Conservation (phyloP, 1,140 invertebrate genomes). For the Trialeurodes vaporariorum region DNA sequence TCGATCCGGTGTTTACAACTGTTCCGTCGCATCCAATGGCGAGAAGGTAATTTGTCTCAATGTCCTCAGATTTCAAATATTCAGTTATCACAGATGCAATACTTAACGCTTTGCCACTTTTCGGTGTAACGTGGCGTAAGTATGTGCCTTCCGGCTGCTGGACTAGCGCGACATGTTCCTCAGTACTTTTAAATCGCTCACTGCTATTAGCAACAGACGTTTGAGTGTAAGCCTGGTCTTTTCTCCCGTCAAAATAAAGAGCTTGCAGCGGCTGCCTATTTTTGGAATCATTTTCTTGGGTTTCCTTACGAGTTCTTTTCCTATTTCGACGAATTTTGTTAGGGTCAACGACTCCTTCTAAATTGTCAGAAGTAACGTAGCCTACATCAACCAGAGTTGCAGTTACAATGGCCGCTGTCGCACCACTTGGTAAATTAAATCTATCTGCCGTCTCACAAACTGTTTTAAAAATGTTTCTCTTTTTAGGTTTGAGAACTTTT, state of each 20-base stretch:
- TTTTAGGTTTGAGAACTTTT: not conserved
- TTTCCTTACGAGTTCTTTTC: not conserved
- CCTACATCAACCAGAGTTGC: not conserved
- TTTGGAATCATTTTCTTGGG: not conserved
- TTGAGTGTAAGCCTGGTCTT: not conserved
- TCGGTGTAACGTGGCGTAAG: not conserved
- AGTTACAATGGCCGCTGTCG: no score
- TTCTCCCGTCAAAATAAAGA: not conserved
- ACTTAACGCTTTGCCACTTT: not conserved
- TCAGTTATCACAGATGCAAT: not conserved
- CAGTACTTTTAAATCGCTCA: not conserved
- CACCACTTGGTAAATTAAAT: no score
- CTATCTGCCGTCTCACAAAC: no score
- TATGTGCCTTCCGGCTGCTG: not conserved
- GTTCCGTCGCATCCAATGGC: slow-evolving; percentile 1
- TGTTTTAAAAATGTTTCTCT: not conserved
- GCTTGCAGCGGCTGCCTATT: not conserved
- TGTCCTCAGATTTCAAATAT: not conserved
- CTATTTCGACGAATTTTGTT: not conserved
- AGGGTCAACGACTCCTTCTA: not conserved
- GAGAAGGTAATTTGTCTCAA: not conserved
- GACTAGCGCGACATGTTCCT: not conserved
- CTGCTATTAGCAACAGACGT: not conserved
- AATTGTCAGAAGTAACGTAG: not conserved
- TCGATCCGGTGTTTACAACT: not conserved